Evolutionary conservation across 2,888 invertebrate genomes (phyloP).

Genomic region (Pseudolycoriella hygida): DNA sequence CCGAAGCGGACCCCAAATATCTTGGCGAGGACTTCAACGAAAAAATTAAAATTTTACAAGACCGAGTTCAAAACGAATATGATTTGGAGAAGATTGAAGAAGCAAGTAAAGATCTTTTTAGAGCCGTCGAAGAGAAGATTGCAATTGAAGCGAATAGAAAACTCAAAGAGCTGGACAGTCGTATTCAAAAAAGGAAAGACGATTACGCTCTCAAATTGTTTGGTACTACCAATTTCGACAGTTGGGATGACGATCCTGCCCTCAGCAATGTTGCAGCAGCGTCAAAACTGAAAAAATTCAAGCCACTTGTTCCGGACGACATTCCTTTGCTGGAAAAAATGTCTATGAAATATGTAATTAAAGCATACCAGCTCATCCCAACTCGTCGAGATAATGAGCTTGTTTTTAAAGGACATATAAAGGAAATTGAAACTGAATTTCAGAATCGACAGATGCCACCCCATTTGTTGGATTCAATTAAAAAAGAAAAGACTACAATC

Average conservation of each 20-base stretch:
- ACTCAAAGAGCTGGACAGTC: too few relatives aligned
- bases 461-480: not conserved
- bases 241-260: not conserved
- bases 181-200: too few relatives aligned
- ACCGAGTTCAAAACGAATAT: too few relatives aligned
- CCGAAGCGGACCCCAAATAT: too few relatives aligned
- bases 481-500: not conserved
- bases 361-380: not conserved
- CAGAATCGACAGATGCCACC: not conserved
- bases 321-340: not conserved
- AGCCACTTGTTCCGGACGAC: not conserved
- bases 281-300: not conserved
- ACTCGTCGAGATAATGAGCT: not conserved
- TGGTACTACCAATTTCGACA: not conserved
- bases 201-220: not conserved
- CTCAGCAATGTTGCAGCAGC: not conserved
- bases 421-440: not conserved
- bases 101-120: too few relatives aligned
- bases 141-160: too few relatives aligned
- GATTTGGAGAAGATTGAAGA: too few relatives aligned
- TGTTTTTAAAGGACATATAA: not conserved
- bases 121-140: too few relatives aligned
- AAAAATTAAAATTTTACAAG: too few relatives aligned
- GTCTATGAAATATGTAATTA: not conserved
- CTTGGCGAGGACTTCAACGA: too few relatives aligned